Evolutionary conservation across 1,140 invertebrate species (phyloP).

Genomic region (Lepidurus couesii): DNA sequence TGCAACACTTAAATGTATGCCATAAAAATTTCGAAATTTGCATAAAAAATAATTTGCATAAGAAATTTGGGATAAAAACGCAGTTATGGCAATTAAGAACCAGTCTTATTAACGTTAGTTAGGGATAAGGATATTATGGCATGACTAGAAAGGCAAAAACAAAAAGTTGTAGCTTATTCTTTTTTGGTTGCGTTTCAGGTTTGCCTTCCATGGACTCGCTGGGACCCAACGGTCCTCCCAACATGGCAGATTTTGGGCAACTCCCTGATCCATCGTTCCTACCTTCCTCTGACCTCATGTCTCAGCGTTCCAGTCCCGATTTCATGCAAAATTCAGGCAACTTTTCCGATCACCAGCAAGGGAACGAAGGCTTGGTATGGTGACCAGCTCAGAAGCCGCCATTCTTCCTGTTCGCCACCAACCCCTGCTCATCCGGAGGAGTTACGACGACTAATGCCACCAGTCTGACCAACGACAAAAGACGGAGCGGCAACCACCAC

Average conservation of each 20-base stretch:
- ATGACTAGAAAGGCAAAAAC: too few species aligned
- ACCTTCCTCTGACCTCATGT: constrained; percentile 40
- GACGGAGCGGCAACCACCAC: neutral
- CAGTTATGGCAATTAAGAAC: too few species aligned
- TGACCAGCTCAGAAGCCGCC: constrained; percentile 40
- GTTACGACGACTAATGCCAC: neutral
- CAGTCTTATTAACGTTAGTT: too few species aligned
- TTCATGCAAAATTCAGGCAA: constrained; percentile 49
- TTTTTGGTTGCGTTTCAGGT: neutral
- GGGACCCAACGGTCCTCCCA: neutral
- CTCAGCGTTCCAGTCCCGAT: constrained; percentile 44
- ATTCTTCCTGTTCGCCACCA: constrained; percentile 11
- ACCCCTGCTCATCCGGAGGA: neutral
- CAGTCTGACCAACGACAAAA: constrained; percentile 11
- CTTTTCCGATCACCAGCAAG: constrained; percentile 63
- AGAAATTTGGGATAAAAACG: too few species aligned
- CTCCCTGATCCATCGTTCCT: constrained; percentile 37
- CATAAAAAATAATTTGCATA: too few species aligned
- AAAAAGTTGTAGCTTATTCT: neutral
- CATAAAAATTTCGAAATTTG: too few species aligned
- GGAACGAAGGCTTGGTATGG: constrained; percentile 67
- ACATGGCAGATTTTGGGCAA: constrained; percentile 31
- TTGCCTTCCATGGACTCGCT: constrained; percentile 6
- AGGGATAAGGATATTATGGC: too few species aligned
- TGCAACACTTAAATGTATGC: too few species aligned